Conservation (phyloP, 2,797 vertebrate species). For the Helicolenus hilgendorfi region DNA sequence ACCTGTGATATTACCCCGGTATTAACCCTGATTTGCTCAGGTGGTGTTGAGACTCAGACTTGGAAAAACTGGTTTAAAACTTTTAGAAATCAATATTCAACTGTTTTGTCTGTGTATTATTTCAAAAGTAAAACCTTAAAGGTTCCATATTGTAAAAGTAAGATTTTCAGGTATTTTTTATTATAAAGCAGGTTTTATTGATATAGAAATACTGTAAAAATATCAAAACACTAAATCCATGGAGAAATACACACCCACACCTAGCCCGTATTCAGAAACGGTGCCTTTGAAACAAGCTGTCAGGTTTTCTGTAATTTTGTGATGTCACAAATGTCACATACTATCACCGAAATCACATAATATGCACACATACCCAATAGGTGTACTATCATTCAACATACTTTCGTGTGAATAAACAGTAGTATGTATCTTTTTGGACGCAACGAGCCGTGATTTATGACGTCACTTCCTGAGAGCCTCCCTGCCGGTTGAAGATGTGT, state of each 20-base stretch:
- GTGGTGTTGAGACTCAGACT: not conserved
- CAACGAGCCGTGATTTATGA: too few relatives aligned
- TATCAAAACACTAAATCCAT: not conserved
- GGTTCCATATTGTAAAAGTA: not conserved
- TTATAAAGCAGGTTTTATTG: not conserved
- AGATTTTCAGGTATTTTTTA: not conserved
- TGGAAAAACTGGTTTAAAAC: not conserved
- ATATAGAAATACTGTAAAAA: not conserved
- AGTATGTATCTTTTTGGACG: not conserved
- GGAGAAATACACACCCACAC: not conserved
- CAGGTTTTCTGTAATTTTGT: not conserved
- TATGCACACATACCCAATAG: not conserved
- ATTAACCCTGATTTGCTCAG: slow-evolving; percentile 16
- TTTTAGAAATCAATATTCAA: not conserved
- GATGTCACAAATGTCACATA: not conserved
- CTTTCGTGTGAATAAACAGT: not conserved
- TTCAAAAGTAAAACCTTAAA: not conserved
- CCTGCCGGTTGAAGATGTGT: too few relatives aligned
- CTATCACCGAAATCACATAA: not conserved
- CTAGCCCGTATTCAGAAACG: not conserved
- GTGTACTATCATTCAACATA: not conserved
- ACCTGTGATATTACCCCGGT: slow-evolving; percentile 31
- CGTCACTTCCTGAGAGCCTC: too few relatives aligned
- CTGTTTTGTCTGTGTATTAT: not conserved
- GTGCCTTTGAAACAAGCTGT: not conserved